Evolutionary conservation across 2,888 invertebrate genomes (phyloP).

Genomic region (Sycophila texana): DNA sequence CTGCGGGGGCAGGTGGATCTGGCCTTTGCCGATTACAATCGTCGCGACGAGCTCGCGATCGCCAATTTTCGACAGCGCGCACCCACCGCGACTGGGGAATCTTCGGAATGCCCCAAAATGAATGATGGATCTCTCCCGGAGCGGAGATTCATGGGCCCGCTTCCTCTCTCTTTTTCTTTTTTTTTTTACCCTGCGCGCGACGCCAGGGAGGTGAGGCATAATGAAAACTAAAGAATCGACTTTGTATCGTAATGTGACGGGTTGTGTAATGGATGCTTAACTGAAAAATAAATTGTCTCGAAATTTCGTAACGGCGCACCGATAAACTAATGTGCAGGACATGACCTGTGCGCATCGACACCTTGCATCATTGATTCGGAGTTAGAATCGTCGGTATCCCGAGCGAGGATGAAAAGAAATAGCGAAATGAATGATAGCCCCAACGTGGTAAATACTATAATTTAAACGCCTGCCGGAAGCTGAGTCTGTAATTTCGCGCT

Average conservation of each 20-base stretch:
- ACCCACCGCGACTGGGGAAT: slow-evolving; percentile 36
- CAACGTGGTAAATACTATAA: slow-evolving; percentile 14
- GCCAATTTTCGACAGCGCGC: slow-evolving; percentile 15
- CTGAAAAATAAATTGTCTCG: slow-evolving; percentile 35
- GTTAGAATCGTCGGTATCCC: background rate
- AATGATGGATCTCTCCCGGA: slow-evolving; percentile 46
- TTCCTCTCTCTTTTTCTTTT: slow-evolving; percentile 7
- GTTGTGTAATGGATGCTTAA: slow-evolving; percentile 36
- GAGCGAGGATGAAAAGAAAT: background rate
- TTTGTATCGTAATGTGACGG: slow-evolving; percentile 51
- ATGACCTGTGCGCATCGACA: slow-evolving; percentile 35
- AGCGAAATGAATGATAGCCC: slow-evolving; percentile 24
- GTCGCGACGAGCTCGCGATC: slow-evolving; percentile 30
- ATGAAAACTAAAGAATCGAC: slow-evolving; percentile 46
- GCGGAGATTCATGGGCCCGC: slow-evolving; percentile 12
- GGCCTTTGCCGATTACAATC: slow-evolving; percentile 38
- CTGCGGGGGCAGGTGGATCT: slow-evolving; percentile 72
- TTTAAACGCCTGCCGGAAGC: slow-evolving; percentile 8
- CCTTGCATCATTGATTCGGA: slow-evolving; percentile 31
- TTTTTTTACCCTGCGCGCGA: background rate
- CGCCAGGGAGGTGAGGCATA: background rate
- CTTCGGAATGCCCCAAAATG: slow-evolving; percentile 46
- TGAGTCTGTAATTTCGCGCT: slow-evolving; percentile 24
- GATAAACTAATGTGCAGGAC: slow-evolving; percentile 4
- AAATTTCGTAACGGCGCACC: background rate